Conservation (phyloP, 2,888 invertebrate species). For the Allygus modestus region DNA sequence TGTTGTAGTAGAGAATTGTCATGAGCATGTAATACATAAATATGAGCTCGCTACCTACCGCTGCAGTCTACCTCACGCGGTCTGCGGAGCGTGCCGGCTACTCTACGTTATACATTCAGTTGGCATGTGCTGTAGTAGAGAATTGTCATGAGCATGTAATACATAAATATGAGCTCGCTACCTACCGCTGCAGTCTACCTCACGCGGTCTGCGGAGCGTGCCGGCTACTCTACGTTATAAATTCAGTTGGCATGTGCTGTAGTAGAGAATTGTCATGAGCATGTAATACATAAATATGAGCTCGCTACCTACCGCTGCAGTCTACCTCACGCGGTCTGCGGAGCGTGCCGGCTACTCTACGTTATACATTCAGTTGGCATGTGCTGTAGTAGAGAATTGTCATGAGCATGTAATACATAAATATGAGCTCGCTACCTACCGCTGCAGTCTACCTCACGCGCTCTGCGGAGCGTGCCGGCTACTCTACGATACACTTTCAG, state of each 20-base stretch:
- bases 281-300: slow-evolving; percentile 45
- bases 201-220: slow-evolving; percentile 8
- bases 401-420: slow-evolving; percentile 22
- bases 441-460: slow-evolving; percentile 19
- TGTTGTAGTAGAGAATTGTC: slow-evolving; percentile 18
- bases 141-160: slow-evolving; percentile 32
- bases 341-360: slow-evolving; percentile 3
- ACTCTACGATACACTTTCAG: slow-evolving; percentile 10
- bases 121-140: slow-evolving; percentile 18
- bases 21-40: slow-evolving; percentile 41
- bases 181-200: slow-evolving; percentile 25
- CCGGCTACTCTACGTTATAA: background rate
- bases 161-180: slow-evolving; percentile 34
- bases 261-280: slow-evolving; percentile 17
- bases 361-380: slow-evolving; percentile 5
- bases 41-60: slow-evolving; percentile 33
- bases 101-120: slow-evolving; percentile 15
- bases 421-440: slow-evolving; percentile 23
- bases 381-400: background rate
- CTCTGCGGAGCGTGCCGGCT: slow-evolving; percentile 8
- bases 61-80: slow-evolving; percentile 5
- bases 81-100: slow-evolving; percentile 6
- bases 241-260: slow-evolving; percentile 24
- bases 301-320: slow-evolving; percentile 14
- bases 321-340: slow-evolving; percentile 10